Conservation (phyloP, 2,888 invertebrate genomes). For the Cynaeus angustus region DNA sequence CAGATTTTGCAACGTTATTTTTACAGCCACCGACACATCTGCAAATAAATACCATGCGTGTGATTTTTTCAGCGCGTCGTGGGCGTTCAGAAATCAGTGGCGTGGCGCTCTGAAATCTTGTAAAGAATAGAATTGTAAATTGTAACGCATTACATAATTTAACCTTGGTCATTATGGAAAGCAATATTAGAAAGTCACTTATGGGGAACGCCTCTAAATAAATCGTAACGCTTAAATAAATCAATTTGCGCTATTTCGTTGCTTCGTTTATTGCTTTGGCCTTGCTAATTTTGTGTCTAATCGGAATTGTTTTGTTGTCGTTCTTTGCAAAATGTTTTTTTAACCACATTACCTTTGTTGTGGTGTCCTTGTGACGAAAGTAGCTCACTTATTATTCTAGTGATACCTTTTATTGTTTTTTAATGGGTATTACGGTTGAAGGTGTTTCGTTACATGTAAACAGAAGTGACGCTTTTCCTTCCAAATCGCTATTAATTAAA, state of each 20-base stretch:
- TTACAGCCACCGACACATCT: constrained; percentile 25
- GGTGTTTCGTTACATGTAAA: background rate
- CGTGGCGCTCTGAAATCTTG: background rate
- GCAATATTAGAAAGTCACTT: constrained; percentile 46
- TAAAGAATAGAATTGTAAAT: constrained; percentile 36
- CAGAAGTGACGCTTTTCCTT: constrained; percentile 1
- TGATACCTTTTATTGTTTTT: constrained; percentile 13
- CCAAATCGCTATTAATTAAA: constrained; percentile 7
- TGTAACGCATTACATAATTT: constrained; percentile 45
- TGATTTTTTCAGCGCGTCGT: constrained; percentile 16
- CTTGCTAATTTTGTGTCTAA: constrained; percentile 29
- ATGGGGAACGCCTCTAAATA: constrained; percentile 33
- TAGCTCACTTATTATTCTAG: constrained; percentile 9
- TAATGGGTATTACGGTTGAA: constrained; percentile 2
- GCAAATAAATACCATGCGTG: constrained; percentile 25
- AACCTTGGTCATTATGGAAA: constrained; percentile 49
- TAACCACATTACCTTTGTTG: constrained; percentile 15
- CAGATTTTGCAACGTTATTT: constrained; percentile 31
- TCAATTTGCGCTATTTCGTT: constrained; percentile 19
- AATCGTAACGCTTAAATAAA: constrained; percentile 14
- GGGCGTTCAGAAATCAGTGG: too few relatives aligned
- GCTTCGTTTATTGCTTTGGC: constrained; percentile 23
- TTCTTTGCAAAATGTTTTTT: constrained; percentile 20
- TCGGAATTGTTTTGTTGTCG: constrained; percentile 17
- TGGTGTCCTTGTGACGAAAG: constrained; percentile 35